Evolutionary conservation across 2,888 invertebrate genomes (phyloP).

Genomic region (Drosophila diplacantha): DNA sequence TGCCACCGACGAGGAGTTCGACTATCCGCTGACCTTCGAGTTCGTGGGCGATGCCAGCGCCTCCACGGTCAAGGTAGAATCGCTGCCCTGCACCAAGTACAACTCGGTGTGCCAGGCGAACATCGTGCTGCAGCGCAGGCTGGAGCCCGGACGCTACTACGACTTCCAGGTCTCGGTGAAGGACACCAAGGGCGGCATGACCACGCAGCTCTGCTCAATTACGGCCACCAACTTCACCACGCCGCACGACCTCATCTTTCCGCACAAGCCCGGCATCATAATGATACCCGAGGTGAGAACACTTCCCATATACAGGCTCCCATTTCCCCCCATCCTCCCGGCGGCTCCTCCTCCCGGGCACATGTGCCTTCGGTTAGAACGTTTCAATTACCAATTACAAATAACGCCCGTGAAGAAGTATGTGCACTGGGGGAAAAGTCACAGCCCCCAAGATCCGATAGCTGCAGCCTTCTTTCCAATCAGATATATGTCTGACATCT

Average conservation of each 20-base stretch:
- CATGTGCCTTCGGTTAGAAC: constrained; percentile 25
- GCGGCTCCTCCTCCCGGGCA: constrained; percentile 1
- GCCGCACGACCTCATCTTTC: constrained; percentile 89
- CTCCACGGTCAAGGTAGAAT: constrained; percentile 87
- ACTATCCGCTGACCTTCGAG: constrained; percentile 90
- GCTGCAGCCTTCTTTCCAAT: neutral
- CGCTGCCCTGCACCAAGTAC: constrained; percentile 89
- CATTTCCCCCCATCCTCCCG: neutral
- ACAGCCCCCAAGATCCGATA: neutral
- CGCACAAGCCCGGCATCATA: constrained; percentile 87
- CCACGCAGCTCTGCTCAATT: constrained; percentile 87
- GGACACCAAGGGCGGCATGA: constrained; percentile 87
- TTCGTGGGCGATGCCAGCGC: constrained; percentile 87
- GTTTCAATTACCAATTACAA: constrained; percentile 33
- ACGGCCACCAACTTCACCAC: constrained; percentile 91
- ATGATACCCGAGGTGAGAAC: constrained; percentile 85
- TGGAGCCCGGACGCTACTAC: constrained; percentile 90
- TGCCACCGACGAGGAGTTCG: constrained; percentile 91
- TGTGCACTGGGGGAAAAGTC: constrained; percentile 12
- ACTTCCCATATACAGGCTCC: constrained; percentile 5
- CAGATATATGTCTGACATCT: constrained; percentile 6
- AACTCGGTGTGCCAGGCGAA: constrained; percentile 94
- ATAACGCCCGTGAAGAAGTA: constrained; percentile 22
- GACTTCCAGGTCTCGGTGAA: constrained; percentile 86
- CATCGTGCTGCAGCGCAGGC: constrained; percentile 85